Evolutionary conservation across 2,113 vertebrate species (phyloP).

Genomic region (Perca schrenkii): DNA sequence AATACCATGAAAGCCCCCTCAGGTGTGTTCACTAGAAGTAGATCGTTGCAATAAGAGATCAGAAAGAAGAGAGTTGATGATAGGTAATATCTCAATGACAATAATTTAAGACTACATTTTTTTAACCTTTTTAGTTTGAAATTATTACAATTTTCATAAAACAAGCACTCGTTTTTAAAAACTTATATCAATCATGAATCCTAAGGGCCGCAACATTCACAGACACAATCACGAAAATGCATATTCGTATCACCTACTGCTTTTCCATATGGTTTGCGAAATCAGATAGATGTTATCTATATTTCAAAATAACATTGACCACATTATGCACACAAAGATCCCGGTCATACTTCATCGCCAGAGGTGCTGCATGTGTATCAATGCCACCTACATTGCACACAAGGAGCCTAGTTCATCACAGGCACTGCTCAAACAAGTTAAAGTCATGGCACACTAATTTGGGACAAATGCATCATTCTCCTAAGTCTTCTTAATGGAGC

Average conservation of each 20-base stretch:
- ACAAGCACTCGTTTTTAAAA: not conserved
- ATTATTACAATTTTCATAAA: not conserved
- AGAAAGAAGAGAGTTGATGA: not conserved
- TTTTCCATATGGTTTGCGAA: not conserved
- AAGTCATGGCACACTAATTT: constrained; percentile 17
- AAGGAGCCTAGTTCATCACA: constrained; percentile 15
- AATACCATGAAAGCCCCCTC: constrained; percentile 23
- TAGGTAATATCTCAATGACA: not conserved
- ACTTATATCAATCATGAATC: not conserved
- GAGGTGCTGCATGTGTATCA: constrained; percentile 2
- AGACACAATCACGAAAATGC: not conserved
- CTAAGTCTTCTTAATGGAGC: not conserved
- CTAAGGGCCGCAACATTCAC: not conserved
- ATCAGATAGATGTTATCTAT: not conserved
- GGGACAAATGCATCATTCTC: constrained; percentile 25
- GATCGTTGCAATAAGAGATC: constrained; percentile 1
- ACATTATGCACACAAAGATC: not conserved
- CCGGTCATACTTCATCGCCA: not conserved
- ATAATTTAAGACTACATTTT: not conserved
- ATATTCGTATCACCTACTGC: not conserved
- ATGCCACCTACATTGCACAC: constrained; percentile 4
- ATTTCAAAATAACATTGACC: not conserved
- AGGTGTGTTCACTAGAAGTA: constrained; percentile 25
- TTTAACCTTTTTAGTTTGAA: not conserved
- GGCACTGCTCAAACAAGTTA: constrained; percentile 4